phyloP scores from a whole-genome alignment of 2,888 invertebrate genomes.

The Drymonia ruficornis region DNA sequence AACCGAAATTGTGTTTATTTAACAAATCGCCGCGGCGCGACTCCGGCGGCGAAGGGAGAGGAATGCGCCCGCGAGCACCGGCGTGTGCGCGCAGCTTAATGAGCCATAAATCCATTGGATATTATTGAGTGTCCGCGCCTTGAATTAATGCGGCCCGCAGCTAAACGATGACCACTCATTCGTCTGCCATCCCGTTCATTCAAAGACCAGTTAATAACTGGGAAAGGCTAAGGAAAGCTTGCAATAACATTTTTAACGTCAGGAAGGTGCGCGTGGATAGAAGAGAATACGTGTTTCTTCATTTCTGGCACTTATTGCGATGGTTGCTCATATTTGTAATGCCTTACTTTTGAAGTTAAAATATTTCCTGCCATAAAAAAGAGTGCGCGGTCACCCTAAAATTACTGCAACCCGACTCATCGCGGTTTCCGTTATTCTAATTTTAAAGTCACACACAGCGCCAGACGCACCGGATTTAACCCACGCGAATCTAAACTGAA shows the following conservation, averaged over 20 bases:
- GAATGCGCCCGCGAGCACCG: slow-evolving; percentile 37
- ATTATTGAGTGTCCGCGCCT: slow-evolving; percentile 62
- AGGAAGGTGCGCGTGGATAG: too few relatives aligned
- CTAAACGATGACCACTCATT: slow-evolving; percentile 55
- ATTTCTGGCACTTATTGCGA: neutral
- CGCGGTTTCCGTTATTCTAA: slow-evolving; percentile 79
- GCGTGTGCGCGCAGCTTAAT: slow-evolving; percentile 53
- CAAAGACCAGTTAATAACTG: slow-evolving; percentile 64
- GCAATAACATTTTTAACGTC: neutral
- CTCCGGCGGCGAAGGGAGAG: slow-evolving; percentile 23
- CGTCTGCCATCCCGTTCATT: slow-evolving; percentile 72
- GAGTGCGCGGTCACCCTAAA: slow-evolving; percentile 51
- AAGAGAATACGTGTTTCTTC: neutral
- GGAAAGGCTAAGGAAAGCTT: too few relatives aligned
- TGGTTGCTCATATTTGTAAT: neutral
- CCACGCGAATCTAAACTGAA: slow-evolving; percentile 46
- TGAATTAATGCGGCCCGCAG: slow-evolving; percentile 47
- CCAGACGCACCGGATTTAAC: slow-evolving; percentile 47
- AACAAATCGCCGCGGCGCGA: slow-evolving; percentile 51
- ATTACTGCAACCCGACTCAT: slow-evolving; percentile 41
- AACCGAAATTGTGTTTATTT: slow-evolving; percentile 60
- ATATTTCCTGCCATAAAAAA: neutral
- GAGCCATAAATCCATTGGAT: slow-evolving; percentile 69
- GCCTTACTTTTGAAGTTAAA: too few relatives aligned
- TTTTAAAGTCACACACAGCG: slow-evolving; percentile 59